A percentile compares a stretch with the other conserved stretches of the same genome.
phyloP scores from a whole-genome alignment of 2,888 invertebrate species.

The Caenorhabditis sp. region DNA sequence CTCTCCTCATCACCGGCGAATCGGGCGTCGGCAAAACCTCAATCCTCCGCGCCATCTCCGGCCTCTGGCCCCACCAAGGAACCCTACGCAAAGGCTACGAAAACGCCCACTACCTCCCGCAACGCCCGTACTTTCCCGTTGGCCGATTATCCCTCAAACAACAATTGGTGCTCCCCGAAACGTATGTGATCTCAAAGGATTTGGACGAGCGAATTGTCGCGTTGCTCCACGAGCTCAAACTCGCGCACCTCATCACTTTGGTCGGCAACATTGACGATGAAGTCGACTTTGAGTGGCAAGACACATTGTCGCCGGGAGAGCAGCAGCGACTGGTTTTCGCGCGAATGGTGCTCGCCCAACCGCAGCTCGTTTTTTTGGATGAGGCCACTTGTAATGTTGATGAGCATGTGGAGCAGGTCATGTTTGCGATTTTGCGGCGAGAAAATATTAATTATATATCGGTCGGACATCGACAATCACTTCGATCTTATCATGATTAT shows the following conservation, averaged over 20 bases:
- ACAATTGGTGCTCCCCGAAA: constrained; percentile 35
- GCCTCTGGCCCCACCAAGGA: constrained; percentile 84
- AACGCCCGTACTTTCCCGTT: constrained; percentile 75
- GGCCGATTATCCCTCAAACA: constrained; percentile 72
- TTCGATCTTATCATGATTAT: constrained; percentile 73
- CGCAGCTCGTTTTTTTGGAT: constrained; percentile 80
- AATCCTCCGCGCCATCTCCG: constrained; percentile 88
- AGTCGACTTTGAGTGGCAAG: constrained; percentile 75
- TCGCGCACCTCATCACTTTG: constrained; percentile 64
- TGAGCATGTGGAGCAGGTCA: constrained; percentile 36
- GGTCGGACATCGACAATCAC: constrained; percentile 75
- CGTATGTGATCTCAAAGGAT: constrained; percentile 2
- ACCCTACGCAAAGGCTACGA: constrained; percentile 19
- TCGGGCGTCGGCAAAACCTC: constrained; percentile 93
- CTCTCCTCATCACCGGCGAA: constrained; percentile 87
- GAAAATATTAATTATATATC: constrained; percentile 74
- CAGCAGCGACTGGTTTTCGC: constrained; percentile 95
- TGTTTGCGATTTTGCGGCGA: constrained; percentile 51
- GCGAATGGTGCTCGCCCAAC: constrained; percentile 86
- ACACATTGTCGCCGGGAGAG: constrained; percentile 93
- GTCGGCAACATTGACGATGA: constrained; percentile 71
- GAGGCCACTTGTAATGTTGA: constrained; percentile 88
- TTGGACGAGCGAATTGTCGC: constrained; percentile 59
- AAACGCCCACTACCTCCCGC: constrained; percentile 74
- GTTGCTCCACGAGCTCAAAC: constrained; percentile 70